Conservation (phyloP, 2,888 invertebrate species). For the Schizotus pectinicornis region DNA sequence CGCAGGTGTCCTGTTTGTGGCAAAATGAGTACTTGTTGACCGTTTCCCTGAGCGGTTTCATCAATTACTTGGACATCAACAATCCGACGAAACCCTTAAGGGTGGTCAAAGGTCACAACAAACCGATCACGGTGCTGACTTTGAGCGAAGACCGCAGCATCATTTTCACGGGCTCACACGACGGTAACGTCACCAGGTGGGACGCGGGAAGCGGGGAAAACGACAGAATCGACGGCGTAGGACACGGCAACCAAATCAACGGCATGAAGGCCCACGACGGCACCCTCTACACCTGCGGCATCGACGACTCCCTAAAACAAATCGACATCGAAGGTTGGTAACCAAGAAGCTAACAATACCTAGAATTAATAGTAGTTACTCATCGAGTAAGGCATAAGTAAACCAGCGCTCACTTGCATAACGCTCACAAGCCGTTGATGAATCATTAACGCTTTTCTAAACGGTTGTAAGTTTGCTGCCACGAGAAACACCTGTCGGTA, state of each 20-base stretch:
- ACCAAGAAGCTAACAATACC: too few species aligned
- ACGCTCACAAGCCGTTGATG: too few species aligned
- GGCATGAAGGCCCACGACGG: constrained; percentile 78
- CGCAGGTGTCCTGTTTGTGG: constrained; percentile 90
- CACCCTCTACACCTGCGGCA: constrained; percentile 84
- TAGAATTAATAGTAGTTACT: too few species aligned
- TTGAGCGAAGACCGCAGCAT: constrained; percentile 74
- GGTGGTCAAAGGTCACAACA: constrained; percentile 95
- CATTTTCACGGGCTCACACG: constrained; percentile 93
- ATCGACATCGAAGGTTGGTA: constrained; percentile 59
- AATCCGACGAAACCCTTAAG: constrained; percentile 81
- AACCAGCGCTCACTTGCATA: too few species aligned
- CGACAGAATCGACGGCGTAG: constrained; percentile 79
- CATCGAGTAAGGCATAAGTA: too few species aligned
- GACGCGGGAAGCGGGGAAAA: constrained; percentile 83
- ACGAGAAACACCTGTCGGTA: too few species aligned
- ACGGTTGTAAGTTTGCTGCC: too few species aligned
- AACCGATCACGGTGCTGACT: constrained; percentile 91
- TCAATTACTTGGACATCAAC: constrained; percentile 90
- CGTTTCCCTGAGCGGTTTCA: constrained; percentile 94
- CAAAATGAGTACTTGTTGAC: constrained; percentile 82
- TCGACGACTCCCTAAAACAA: constrained; percentile 88
- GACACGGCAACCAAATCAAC: constrained; percentile 96
- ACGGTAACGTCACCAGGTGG: constrained; percentile 88
- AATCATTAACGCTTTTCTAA: too few species aligned